These are phyloP conservation scores for Psilanteris sp. DNA, from an alignment of 1,140 invertebrate genomes.

Conservation along the genomic window DNA sequence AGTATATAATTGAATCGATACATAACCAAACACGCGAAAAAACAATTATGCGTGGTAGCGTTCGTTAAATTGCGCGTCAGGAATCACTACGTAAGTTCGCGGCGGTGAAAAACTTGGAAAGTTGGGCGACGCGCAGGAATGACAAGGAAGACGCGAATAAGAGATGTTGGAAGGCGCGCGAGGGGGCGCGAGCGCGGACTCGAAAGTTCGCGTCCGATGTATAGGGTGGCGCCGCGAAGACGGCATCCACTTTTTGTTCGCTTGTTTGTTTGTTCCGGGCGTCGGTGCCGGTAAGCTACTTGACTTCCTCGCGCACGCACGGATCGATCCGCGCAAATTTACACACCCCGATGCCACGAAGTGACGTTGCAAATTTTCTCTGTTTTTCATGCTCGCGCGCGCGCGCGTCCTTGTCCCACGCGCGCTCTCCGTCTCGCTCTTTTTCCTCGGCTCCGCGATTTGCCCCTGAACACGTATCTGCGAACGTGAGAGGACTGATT, in stretches of 20 bases:
- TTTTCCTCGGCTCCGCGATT: slow-evolving; percentile 15
- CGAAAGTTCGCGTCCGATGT: slow-evolving; percentile 68
- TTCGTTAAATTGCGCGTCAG: too few relatives aligned
- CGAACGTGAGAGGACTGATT: slow-evolving; percentile 50
- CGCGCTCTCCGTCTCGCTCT: slow-evolving; percentile 26
- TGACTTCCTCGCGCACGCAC: slow-evolving; percentile 62
- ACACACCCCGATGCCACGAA: slow-evolving; percentile 66
- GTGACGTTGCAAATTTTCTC: slow-evolving; percentile 69
- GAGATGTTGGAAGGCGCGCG: too few relatives aligned
- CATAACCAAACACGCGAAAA: too few relatives aligned
- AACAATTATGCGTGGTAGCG: too few relatives aligned
- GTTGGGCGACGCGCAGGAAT: slow-evolving; percentile 36
- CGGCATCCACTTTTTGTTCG: slow-evolving; percentile 70
- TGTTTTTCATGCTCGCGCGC: slow-evolving; percentile 61
- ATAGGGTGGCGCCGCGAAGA: slow-evolving; percentile 72
- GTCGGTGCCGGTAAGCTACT: slow-evolving; percentile 68
- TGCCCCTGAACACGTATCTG: slow-evolving; percentile 26
- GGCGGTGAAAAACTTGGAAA: slow-evolving; percentile 33
- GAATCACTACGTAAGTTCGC: too few relatives aligned
- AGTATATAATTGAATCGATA: too few relatives aligned
- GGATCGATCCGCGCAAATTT: slow-evolving; percentile 72
- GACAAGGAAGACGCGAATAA: slow-evolving; percentile 25
- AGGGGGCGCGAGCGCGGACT: slow-evolving; percentile 38
- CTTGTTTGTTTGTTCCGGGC: slow-evolving; percentile 75
- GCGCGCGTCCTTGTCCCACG: slow-evolving; percentile 22